A percentile compares a stretch with the other conserved stretches of the same genome.
Conservation (phyloP, 1,140 invertebrate species). For the Saccostrea glomerata region DNA sequence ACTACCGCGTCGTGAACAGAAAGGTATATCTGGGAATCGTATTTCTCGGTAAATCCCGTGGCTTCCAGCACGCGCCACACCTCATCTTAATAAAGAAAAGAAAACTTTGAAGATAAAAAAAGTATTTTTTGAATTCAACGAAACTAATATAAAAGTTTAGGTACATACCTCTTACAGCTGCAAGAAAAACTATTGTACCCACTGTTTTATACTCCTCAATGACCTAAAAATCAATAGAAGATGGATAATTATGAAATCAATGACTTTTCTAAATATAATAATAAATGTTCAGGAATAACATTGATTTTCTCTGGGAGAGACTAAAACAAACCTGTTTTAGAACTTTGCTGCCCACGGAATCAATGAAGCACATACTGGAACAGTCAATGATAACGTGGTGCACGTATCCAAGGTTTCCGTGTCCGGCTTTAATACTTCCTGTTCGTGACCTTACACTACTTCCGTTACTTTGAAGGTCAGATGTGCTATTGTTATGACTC, state of each 20-base stretch:
- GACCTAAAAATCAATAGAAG: slow-evolving; percentile 59
- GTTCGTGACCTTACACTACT: neutral
- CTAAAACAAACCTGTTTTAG: slow-evolving; percentile 63
- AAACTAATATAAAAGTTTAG: slow-evolving; percentile 3
- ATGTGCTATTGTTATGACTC: slow-evolving; percentile 28
- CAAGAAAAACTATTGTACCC: slow-evolving; percentile 64
- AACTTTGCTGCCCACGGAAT: slow-evolving; percentile 72
- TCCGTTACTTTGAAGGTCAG: slow-evolving; percentile 19
- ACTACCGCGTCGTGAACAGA: slow-evolving; percentile 67
- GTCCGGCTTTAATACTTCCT: neutral
- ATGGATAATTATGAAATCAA: no score
- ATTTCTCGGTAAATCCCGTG: slow-evolving; percentile 64
- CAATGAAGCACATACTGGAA: slow-evolving; percentile 70
- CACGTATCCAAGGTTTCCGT: slow-evolving; percentile 42
- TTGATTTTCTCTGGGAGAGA: neutral
- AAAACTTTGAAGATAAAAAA: neutral
- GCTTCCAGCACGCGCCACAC: slow-evolving; percentile 64
- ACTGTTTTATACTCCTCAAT: slow-evolving; percentile 66
- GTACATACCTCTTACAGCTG: slow-evolving; percentile 61
- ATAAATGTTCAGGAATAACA: neutral
- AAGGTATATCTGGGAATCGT: slow-evolving; percentile 65
- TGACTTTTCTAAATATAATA: neutral
- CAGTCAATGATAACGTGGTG: slow-evolving; percentile 74
- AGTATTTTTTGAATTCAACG: neutral
- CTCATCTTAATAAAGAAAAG: slow-evolving; percentile 56